Base-by-base conservation (phyloP, 2,888 invertebrate species). In the Lysandra coridon region DNA sequence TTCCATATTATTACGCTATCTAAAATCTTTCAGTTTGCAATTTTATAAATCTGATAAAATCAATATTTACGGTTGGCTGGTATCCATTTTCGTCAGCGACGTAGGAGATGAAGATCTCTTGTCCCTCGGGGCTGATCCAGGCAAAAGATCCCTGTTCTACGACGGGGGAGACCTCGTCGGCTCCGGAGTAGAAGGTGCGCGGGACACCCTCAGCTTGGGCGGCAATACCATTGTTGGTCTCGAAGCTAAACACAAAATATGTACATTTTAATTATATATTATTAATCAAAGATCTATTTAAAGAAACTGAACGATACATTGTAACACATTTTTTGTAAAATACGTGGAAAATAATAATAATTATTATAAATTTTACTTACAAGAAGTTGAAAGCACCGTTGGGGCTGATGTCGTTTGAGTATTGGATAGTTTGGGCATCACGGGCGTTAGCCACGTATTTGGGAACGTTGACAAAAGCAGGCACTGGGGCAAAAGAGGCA, bases 61-160 rank as follows among this genome's bases (percentile, higher is more conserved):
- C 57, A 57, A 57, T 0, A 84, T 83, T 84, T 86, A 91, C 96
- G 88, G 93, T 89, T 40, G 96, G 95, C 82, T 95, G 95, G 94
- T 95, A 97, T 80, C 97, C 97, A 82, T 96, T 95, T 86, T 96
- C 96, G 83, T 96, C 96, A 82, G 97, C 96, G 80, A 94, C 85
- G 89, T 96, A 97, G 49, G 90, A 88, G 80, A 96, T 85, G 12
- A 88, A 85, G 83, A 96, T 91, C 17, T 92, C 92, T 57, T 93
- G 89, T 7, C 97, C 96, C 82, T 96, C 96, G 6, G 96, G 96
- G 40, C 95, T 94, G 7, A 91, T 94, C 88, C 91, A 95, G 44
- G 92, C 87, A 89, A 90, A 96, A 0, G 90, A 86, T 33, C 96
- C 96, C 82, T 94, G 91, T 5, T 90, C 89, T 49, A 93, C 94